phyloP scores from a whole-genome alignment of 2,113 vertebrate genomes.

The Cnemophilus loriae region DNA sequence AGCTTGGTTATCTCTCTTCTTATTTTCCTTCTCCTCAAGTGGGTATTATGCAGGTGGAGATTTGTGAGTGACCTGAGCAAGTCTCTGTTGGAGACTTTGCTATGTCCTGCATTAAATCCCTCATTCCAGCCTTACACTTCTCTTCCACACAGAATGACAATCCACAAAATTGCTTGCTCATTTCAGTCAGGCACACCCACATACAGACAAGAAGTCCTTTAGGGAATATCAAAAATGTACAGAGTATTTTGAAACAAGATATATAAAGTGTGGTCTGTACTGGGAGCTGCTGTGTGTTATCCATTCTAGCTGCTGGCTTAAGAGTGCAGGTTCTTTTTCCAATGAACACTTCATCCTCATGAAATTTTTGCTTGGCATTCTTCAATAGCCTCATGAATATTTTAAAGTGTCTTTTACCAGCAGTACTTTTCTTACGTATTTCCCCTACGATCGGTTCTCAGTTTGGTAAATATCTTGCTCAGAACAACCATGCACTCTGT shows the following conservation, averaged over 20 bases:
- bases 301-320: background rate
- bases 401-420: background rate
- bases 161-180: background rate
- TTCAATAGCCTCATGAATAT: slow-evolving; percentile 1
- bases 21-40: background rate
- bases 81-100: background rate
- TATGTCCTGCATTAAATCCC: background rate
- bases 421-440: background rate
- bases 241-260: background rate
- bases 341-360: background rate
- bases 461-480: background rate
- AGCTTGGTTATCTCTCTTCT: background rate
- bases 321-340: background rate
- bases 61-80: background rate
- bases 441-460: background rate
- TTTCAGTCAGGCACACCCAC: background rate
- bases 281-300: background rate
- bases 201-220: background rate
- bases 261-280: background rate
- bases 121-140: background rate
- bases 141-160: background rate
- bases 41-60: background rate
- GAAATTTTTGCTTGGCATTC: background rate
- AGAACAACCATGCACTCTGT: background rate
- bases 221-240: background rate